phyloP scores from a whole-genome alignment of 2,113 vertebrate species.

The Triplophysa rosa region DNA sequence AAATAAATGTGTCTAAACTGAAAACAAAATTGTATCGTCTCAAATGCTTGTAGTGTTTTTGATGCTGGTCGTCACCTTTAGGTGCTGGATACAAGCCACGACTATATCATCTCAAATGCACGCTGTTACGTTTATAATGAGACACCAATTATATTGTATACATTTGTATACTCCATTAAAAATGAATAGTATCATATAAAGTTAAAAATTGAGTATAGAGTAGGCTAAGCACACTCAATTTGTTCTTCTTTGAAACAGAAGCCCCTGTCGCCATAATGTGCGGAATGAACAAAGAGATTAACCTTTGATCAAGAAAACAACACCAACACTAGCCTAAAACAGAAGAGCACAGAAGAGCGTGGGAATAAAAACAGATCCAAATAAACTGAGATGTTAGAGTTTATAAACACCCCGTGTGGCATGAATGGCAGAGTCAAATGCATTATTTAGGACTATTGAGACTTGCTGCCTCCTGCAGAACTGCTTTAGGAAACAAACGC shows the following conservation, averaged over 20 bases:
- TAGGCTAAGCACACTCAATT: background rate
- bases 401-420: background rate
- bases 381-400: background rate
- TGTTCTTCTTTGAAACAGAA: background rate
- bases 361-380: background rate
- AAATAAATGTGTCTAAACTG: too few relatives aligned
- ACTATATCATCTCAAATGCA: conserved; percentile 15
- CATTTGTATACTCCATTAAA: too few relatives aligned
- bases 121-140: background rate
- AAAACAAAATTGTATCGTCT: too few relatives aligned
- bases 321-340: too few relatives aligned
- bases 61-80: too few relatives aligned
- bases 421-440: background rate
- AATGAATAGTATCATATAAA: too few relatives aligned
- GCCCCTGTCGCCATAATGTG: background rate
- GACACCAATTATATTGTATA: background rate
- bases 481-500: too few relatives aligned
- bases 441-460: background rate
- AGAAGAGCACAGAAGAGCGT: background rate
- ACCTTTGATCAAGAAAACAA: background rate
- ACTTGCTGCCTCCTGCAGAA: too few relatives aligned
- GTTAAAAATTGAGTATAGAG: too few relatives aligned
- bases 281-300: conserved; percentile 2
- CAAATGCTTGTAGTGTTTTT: too few relatives aligned
- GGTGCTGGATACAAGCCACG: too few relatives aligned